phyloP scores from a whole-genome alignment of 2,888 invertebrate species.

The Pristionchus arcanus region DNA sequence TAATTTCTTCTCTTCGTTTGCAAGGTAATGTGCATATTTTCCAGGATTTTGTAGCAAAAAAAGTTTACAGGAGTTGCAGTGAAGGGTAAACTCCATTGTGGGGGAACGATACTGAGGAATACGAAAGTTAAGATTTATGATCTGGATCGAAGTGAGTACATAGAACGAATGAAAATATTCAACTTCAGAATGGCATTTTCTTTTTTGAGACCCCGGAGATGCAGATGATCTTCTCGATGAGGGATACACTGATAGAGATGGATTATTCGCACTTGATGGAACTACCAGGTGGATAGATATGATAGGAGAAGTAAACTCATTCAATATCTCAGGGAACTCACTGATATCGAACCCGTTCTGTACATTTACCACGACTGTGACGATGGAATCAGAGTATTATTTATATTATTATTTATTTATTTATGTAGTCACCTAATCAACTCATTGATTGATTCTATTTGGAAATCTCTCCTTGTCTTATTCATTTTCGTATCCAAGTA shows the following conservation, averaged over 20 bases:
- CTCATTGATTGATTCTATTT: too few species aligned
- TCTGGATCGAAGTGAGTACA: conserved; percentile 64
- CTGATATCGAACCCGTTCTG: conserved; percentile 67
- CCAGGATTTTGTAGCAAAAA: not conserved
- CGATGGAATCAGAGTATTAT: conserved; percentile 67
- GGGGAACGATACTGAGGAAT: conserved; percentile 62
- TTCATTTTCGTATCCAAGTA: not conserved
- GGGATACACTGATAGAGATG: conserved; percentile 63
- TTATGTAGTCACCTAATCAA: too few species aligned
- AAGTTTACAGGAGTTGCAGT: conserved; percentile 65
- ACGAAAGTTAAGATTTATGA: conserved; percentile 69
- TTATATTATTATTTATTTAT: too few species aligned
- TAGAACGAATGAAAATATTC: not conserved
- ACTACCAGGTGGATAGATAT: not conserved
- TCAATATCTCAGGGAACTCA: conserved; percentile 60
- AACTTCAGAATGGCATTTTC: too few species aligned
- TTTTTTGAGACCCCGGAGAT: conserved; percentile 65
- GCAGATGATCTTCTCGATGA: conserved; percentile 68
- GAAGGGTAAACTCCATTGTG: conserved; percentile 64
- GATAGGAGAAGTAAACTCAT: not conserved
- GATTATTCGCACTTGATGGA: conserved; percentile 33
- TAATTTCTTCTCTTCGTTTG: conserved; percentile 7
- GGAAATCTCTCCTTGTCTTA: too few species aligned
- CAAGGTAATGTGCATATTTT: not conserved
- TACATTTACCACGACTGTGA: conserved; percentile 71